Evolutionary conservation across 2,888 invertebrate genomes (phyloP).

Genomic region (Cephus rjabovi): DNA sequence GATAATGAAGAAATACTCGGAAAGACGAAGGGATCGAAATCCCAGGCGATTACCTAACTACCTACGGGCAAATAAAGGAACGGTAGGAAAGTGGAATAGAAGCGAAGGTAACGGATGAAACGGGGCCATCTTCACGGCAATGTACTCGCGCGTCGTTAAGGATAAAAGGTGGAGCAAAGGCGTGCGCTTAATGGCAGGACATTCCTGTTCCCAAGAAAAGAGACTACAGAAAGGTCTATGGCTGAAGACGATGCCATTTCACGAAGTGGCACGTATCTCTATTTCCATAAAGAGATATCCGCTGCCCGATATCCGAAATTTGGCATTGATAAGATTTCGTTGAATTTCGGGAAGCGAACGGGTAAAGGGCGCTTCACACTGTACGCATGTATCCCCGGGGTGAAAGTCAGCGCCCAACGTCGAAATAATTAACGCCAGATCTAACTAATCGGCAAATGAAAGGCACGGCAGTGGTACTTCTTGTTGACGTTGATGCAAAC

Average conservation of each 20-base stretch:
- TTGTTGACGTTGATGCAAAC: constrained; percentile 27
- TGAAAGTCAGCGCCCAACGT: background rate
- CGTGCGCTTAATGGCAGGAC: background rate
- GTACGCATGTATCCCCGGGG: background rate
- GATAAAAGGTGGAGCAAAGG: background rate
- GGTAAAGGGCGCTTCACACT: background rate
- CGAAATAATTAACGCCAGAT: background rate
- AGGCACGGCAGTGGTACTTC: constrained; percentile 20
- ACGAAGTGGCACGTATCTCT: background rate
- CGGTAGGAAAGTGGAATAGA: background rate
- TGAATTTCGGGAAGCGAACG: background rate
- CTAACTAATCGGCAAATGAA: background rate
- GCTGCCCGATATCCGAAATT: background rate
- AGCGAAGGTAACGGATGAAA: background rate
- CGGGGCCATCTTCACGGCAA: background rate
- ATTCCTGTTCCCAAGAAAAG: background rate
- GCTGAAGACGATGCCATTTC: background rate
- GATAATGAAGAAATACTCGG: background rate
- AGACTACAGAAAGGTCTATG: background rate
- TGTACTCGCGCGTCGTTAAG: background rate
- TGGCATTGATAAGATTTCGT: background rate
- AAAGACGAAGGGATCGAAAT: background rate
- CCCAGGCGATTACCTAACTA: background rate
- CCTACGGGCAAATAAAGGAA: background rate
- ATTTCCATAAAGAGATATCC: background rate